Percentiles rank a stretch among this genome's conserved stretches.
Conservation (phyloP, 2,888 invertebrate species). For the Malthinus flaveolus region DNA sequence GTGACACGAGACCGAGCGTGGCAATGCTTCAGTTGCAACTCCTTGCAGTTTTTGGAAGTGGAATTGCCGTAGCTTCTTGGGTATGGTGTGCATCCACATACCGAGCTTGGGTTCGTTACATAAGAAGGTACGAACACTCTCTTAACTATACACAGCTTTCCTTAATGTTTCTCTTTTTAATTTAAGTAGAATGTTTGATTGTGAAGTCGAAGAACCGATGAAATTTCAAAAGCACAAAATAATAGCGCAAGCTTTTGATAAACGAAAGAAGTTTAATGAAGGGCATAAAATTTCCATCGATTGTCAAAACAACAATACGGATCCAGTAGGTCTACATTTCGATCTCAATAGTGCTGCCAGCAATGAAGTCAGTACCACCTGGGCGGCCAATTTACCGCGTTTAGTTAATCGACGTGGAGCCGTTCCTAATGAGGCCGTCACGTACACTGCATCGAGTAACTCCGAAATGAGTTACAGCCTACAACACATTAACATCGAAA, state of each 20-base stretch:
- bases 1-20: slow-evolving; percentile 76
- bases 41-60: slow-evolving; percentile 80
- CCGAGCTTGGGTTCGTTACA: slow-evolving; percentile 83
- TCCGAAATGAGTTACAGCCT: slow-evolving; percentile 75
- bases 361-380: slow-evolving; percentile 86
- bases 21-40: slow-evolving; percentile 82
- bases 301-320: slow-evolving; percentile 79
- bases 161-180: no score
- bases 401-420: slow-evolving; percentile 85
- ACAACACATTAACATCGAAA: slow-evolving; percentile 83
- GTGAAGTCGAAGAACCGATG: slow-evolving; percentile 69
- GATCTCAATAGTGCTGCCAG: slow-evolving; percentile 74
- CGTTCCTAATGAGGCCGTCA: slow-evolving; percentile 62
- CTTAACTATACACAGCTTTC: background rate
- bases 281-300: slow-evolving; percentile 86
- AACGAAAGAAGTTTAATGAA: slow-evolving; percentile 80
- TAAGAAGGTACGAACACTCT: slow-evolving; percentile 65
- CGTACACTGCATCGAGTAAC: slow-evolving; percentile 59
- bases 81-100: slow-evolving; percentile 88
- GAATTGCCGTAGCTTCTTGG: slow-evolving; percentile 91
- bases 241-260: slow-evolving; percentile 88
- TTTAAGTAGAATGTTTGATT: slow-evolving; percentile 72
- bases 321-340: slow-evolving; percentile 83
- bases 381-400: slow-evolving; percentile 89
- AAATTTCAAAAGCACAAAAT: slow-evolving; percentile 83